Base-by-base conservation (phyloP, 1,140 invertebrate species). In the Sarcophaga peregrina region DNA sequence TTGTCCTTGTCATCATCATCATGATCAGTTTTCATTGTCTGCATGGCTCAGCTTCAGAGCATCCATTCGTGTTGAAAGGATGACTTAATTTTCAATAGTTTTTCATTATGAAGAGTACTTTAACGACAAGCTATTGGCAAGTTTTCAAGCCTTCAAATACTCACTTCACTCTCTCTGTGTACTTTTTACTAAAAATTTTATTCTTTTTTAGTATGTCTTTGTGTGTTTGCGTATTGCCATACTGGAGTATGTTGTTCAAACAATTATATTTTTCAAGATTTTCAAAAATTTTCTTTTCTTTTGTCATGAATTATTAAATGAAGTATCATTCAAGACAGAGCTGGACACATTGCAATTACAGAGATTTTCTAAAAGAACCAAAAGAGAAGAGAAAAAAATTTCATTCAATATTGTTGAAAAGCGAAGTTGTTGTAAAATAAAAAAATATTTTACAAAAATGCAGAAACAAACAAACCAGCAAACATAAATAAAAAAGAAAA, bases 71-170 rank as follows among this genome's bases (percentile, higher is more conserved):
- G 17, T 8, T 8, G 62, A 20, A 4, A 17, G 10, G 5, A 68
- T 68, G 62, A 68, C 62, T 68, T n/a, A 68, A n/a, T 68, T 20
- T 68, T 68, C 62, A 68, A 25, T 68, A 68, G 62, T 68, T 68
- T 68, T 68, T 68, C 17, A 68, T 68, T 68, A 68, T 68, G 9
- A 20, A 68, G 7, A 15, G 9, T n/a, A 20, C 20, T n/a, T 68
- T n/a, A 9, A n/a, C 17, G 8, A 1, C 4, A 20, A 15, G 15
- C 62, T 68, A 68, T 68, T 68, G 62, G 62, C 62, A 68, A 68
- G 20, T n/a, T 68, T 20, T 68, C 62, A 68, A 68, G n/a, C 20
- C 20, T n/a, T 68, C 62, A 25, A 68, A 68, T n/a, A n/a, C n/a
- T n/a, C n/a, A n/a, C n/a, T n/a, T n/a, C n/a, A n/a, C n/a, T n/a